phyloP scores from a whole-genome alignment of 2,113 vertebrate genomes.

The Pterophyllum scalare region DNA sequence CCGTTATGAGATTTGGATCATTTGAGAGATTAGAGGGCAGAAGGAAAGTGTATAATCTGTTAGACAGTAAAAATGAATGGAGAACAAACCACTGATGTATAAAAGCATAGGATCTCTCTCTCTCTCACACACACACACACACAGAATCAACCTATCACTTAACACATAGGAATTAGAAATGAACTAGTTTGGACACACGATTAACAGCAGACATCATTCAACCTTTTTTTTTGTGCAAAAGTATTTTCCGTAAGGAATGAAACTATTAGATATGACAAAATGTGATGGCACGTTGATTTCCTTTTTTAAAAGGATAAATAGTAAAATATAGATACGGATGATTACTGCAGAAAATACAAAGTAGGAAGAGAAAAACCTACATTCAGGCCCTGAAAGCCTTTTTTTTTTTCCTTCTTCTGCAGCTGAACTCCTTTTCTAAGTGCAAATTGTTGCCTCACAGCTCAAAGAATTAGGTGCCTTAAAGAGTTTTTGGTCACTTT shows the following conservation, averaged over 20 bases:
- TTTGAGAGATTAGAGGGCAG: background rate
- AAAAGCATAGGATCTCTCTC: conserved; percentile 24
- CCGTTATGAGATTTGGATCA: conserved; percentile 22
- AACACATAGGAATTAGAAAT: conserved; percentile 38
- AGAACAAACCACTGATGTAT: conserved; percentile 30
- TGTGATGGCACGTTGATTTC: conserved; percentile 67
- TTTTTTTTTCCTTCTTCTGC: background rate
- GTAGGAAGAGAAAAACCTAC: conserved; percentile 52
- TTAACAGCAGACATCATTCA: conserved; percentile 37
- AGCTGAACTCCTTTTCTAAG: conserved; percentile 59
- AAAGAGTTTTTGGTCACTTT: conserved; percentile 39
- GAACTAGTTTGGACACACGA: conserved; percentile 26
- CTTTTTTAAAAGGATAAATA: conserved; percentile 49
- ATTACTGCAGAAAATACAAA: conserved; percentile 30
- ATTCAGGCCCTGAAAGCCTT: conserved; percentile 53
- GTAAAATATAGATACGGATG: conserved; percentile 25
- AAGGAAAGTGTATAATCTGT: conserved; percentile 22
- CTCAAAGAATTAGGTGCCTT: conserved; percentile 30
- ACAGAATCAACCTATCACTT: conserved; percentile 10
- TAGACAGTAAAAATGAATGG: conserved; percentile 35
- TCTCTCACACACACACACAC: conserved; percentile 6
- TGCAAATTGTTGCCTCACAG: conserved; percentile 74
- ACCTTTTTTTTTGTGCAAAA: conserved; percentile 71
- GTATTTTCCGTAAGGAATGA: conserved; percentile 62
- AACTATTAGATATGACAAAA: conserved; percentile 54